Evolutionary conservation across 2,888 invertebrate species (phyloP), one percentile per base, ranked within the genome.

Genomic region (Caenorhabditis zanzibari): DNA sequence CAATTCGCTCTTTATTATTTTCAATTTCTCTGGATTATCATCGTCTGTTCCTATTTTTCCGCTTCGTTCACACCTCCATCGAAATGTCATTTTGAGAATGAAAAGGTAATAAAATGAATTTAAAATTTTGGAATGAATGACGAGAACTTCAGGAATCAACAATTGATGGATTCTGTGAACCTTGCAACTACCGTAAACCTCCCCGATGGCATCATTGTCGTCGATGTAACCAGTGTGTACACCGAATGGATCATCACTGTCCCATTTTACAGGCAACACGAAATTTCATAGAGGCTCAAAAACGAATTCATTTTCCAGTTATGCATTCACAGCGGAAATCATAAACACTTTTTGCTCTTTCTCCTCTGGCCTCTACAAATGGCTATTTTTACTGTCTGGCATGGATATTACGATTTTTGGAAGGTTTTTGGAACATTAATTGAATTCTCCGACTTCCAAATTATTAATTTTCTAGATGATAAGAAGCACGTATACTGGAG

Each of bases 231-330:
- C 63, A 54, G 52, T 88, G 88, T 47, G 71, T 86, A 28, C 74
- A 81, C 44, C 81, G 88, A 54, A 88, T 88, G 88, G 88, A 88
- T 68, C 88, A 88, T 74, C 88, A 88, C 47, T 88, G 88, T 76
- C 88, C 88, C 5, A 82, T 88, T 69, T 64, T 88, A 22, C 87
- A 83, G 76, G 86, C n/a, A n/a, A n/a, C n/a, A n/a, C n/a, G n/a
- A n/a, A n/a, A n/a, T n/a, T n/a, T n/a, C n/a, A n/a, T n/a, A n/a
- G n/a, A n/a, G n/a, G n/a, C n/a, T n/a, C n/a, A n/a, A n/a, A n/a
- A n/a, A n/a, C 16, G 19, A 24, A 44, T 16, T 38, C 5, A 24
- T 16, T 24, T 71, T 73, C 38, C 68, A 86, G 83, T 52, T 81
- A 16, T 88, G 88, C 66, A 73, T 88, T 38, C 88, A 88, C 76